phyloP scores from a whole-genome alignment of 2,888 invertebrate genomes.

The Lissonota sp. region DNA sequence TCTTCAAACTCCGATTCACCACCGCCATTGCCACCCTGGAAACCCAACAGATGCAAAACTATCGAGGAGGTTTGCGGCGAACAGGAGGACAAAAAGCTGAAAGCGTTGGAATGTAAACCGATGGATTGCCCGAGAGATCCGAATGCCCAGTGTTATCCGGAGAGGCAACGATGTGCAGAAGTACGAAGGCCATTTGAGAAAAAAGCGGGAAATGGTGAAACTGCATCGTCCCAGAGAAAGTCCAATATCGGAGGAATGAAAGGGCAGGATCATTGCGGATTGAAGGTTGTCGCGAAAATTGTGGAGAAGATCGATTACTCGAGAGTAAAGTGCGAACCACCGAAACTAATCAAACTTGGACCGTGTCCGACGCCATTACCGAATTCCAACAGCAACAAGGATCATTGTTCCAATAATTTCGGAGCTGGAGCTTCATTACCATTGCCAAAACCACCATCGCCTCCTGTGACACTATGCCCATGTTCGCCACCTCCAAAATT shows the following conservation, averaged over 20 bases:
- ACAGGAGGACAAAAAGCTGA: conserved; percentile 23
- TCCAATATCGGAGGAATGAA: background rate
- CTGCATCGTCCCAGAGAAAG: background rate
- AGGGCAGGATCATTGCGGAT: background rate
- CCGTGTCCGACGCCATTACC: conserved; percentile 53
- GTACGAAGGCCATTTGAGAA: conserved; percentile 22
- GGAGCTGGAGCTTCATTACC: conserved; percentile 13
- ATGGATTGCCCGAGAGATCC: conserved; percentile 44
- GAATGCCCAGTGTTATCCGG: conserved; percentile 58
- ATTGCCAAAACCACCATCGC: conserved; percentile 75
- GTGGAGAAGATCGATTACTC: conserved; percentile 70
- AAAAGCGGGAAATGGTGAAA: conserved; percentile 4
- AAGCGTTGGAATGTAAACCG: conserved; percentile 36
- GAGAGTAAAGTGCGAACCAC: conserved; percentile 63
- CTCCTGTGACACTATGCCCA: conserved; percentile 72
- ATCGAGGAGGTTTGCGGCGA: conserved; percentile 64
- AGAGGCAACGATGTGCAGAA: conserved; percentile 55
- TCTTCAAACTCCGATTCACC: conserved; percentile 59
- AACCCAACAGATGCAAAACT: conserved; percentile 61
- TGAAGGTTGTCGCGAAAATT: conserved; percentile 8
- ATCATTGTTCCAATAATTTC: background rate
- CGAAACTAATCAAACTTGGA: conserved; percentile 66
- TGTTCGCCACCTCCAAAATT: conserved; percentile 77
- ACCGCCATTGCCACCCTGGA: conserved; percentile 57
- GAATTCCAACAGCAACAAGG: background rate